Evolutionary conservation across 1,140 invertebrate genomes (phyloP), one percentile per base, ranked within the genome.

Genomic region (Pentalonia nigronervosa): DNA sequence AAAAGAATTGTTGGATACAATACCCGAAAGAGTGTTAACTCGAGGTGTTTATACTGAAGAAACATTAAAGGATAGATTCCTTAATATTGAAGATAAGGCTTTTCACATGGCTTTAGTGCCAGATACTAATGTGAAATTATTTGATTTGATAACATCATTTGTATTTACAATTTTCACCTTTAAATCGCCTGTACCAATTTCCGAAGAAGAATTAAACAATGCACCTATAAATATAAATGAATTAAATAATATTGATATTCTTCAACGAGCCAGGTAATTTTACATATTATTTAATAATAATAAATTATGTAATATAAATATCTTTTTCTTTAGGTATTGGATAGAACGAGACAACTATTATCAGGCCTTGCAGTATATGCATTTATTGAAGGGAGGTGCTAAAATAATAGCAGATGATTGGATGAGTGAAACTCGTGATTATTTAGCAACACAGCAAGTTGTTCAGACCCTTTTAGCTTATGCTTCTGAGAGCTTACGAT

Each of bases 391-490:
- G 94, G 99, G 99, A 45, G 98, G 98, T 48, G 96, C 99, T 0
- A 96, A 97, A 25, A 96, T 96, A 34, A 96, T 99, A 9, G 98
- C 98, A 4, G 95, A 95, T 87, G 97, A 98, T 94, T 99, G 99
- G 99, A 97, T 98, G 94, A 96, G 97, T 93, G 98, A 99, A 94
- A 96, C 97, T 1, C 96, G 97, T 90, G 96, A 97, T 34, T 96
- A 98, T 94, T 95, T 99, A 94, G 99, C 99, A 95, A 97, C 98
- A 30, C 96, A 97, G 95, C 98, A 99, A 95, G 98, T 98, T 47
- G 97, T 98, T 30, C 96, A 98, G 94, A 97, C 97, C 8, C 95
- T 99, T 36, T 96, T 98, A 95, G 97, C 98, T 17, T 97, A 99
- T 95, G 98, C 98, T 7, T 93, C 91, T n/a, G 67, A 83, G 25